Base-by-base conservation (phyloP, 2,888 invertebrate genomes). In the Hypselothyrea guttata region DNA sequence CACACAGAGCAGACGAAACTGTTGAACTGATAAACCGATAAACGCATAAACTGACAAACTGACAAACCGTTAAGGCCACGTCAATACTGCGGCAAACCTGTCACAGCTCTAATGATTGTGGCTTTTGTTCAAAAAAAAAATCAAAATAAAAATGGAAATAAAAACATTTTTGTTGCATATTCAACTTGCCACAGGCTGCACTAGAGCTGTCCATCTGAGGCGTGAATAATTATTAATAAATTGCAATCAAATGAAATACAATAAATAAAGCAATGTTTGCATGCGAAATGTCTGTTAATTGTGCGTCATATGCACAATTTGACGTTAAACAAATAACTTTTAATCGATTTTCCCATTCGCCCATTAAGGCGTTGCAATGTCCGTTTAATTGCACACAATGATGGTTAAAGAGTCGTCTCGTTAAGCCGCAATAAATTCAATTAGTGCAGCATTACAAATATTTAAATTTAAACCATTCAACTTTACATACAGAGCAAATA, bases 51-150 rank as follows among this genome's bases (percentile, higher is more conserved):
- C 48, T 37, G 48, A 30, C 16, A 41, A 11, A 44, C 28, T 37
- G 41, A 48, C 18, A 5, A 2, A 37, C 28, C 33, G 65, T 41
- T 33, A 41, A 7, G 22, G 37, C 12, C 15, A 1, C 37, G 42
- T 54, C 64, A 64, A 69, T 52, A 69, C 28, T 68, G 56, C 56
- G 54, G 55, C 62, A 57, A 37, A 49, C 54, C 55, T 44, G 65
- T 47, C 49, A 54, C 27, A 31, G 22, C 52, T 38, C 65, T 59
- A 64, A 70, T 70, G 47, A 59, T 55, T 59, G 52, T 15, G 52
- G 59, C 55, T 28, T 28, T 46, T 45, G 22, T 22, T 4, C 5
- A 4, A 22, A 22, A 22, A 22, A 22, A 22, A 4, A 22, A 22
- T 22, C n/a, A n/a, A n/a, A n/a, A n/a, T n/a, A n/a, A n/a, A n/a